Percentiles rank a stretch among this genome's conserved stretches.
Conservation (phyloP, 2,113 vertebrate genomes). For the Ceuthmochares aereus region DNA sequence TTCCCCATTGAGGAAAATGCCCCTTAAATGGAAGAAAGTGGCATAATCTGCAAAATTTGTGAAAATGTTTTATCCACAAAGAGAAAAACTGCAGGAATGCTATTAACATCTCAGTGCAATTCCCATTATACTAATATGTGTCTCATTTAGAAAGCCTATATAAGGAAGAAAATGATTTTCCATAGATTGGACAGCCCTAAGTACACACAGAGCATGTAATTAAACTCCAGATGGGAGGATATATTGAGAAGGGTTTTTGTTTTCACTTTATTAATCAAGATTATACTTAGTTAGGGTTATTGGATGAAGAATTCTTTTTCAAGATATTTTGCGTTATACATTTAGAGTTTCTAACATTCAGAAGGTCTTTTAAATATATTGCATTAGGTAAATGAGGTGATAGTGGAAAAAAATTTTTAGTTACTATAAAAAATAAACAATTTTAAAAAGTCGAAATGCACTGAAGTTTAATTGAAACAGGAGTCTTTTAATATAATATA, state of each 20-base stretch:
- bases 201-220: constrained; percentile 20
- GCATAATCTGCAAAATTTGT: constrained; percentile 17
- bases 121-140: constrained; percentile 54
- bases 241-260: not conserved
- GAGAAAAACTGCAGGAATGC: not conserved
- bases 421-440: not conserved
- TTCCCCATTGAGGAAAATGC: not conserved
- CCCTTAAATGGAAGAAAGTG: not conserved
- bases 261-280: not conserved
- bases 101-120: constrained; percentile 58
- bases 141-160: constrained; percentile 53
- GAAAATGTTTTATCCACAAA: constrained; percentile 21
- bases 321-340: not conserved
- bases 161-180: constrained; percentile 49
- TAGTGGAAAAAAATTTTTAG: not conserved
- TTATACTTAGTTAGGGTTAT: constrained; percentile 1
- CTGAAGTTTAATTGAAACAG: not conserved
- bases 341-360: not conserved
- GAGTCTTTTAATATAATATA: not conserved
- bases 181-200: not conserved
- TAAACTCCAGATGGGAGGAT: constrained; percentile 26
- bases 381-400: not conserved
- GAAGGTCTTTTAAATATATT: not conserved
- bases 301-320: not conserved
- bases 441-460: not conserved